Base-by-base conservation (phyloP, 1,140 invertebrate species). In the Colletes latitarsis region DNA sequence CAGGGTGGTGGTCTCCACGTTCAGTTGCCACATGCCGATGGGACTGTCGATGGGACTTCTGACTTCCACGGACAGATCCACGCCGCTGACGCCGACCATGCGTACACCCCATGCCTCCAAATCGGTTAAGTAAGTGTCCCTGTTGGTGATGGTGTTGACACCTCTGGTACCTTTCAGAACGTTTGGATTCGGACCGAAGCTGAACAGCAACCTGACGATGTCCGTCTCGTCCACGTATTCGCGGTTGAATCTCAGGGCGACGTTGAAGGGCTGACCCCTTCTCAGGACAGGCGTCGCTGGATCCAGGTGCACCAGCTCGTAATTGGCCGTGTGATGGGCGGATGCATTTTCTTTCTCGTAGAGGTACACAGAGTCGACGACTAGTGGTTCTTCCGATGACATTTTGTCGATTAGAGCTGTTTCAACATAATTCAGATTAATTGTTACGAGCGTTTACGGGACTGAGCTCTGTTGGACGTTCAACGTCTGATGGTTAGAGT, bases 281-380 rank as follows among this genome's bases (percentile, higher is more conserved):
- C 95, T 88, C 9, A 95, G 88, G 43, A 96, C 92, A 0, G 93
- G 87, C 0, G 88, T 93, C 2, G 93, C 81, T 84, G 90, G 82
- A 39, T 92, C 81, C 66, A 93, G 87, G 8, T 94, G 92, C 6
- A 95, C 88, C 30, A 94, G 62, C 75, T 95, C 95, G 77, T 93
- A 96, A 52, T 93, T 92, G 41, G 91, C 87, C 1, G 95, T 95
- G 60, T 90, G 93, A 90, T 95, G 95, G 0, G 87, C 80, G 4
- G 85, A 89, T 0, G 93, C 93, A 88, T 95, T 96, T 62, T 94
- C 93, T 60, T 90, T 88, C 46, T 93, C 92, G 83, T 94, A 94
- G 55, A 95, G 88, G 62, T 94, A 90, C 4, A 95, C 90, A 8
- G 86, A 75, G 17, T 94, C 92, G 6, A 95, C 92, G 21, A 88